A percentile compares a stretch with the other conserved stretches of the same genome.
Evolutionary conservation across 2,797 vertebrate species (phyloP).

Genomic region (Delichon dasypus): DNA sequence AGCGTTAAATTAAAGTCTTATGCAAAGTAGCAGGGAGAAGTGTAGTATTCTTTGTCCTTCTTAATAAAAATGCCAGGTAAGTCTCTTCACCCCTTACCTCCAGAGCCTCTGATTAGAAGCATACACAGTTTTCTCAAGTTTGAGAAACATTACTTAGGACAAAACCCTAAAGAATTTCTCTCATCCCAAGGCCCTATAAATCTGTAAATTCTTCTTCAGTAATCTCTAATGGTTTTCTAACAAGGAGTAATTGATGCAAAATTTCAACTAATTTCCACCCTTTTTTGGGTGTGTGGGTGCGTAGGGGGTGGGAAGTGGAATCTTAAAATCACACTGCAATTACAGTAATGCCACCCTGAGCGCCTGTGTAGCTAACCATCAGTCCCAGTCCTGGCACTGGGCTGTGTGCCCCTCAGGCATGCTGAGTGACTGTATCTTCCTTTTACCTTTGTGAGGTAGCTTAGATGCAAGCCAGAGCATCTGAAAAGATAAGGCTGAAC

Average conservation of each 20-base stretch:
- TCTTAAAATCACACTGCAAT: background rate
- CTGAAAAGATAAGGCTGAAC: background rate
- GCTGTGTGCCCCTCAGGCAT: background rate
- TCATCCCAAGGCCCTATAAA: background rate
- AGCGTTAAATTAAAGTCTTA: conserved; percentile 47
- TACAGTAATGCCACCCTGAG: background rate
- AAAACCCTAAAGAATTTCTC: background rate
- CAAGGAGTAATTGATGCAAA: background rate
- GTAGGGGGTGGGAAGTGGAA: background rate
- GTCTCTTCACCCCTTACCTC: background rate
- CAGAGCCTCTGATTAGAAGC: background rate
- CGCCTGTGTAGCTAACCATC: background rate
- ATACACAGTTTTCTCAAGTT: background rate
- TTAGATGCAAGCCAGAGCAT: background rate
- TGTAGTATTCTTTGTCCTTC: conserved; percentile 8
- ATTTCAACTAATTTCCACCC: background rate
- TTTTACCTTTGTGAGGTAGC: background rate
- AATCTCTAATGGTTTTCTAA: background rate
- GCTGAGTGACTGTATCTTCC: background rate
- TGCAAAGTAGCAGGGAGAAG: conserved; percentile 10
- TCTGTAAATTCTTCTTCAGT: background rate
- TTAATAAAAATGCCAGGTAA: conserved; percentile 27
- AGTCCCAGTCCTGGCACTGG: background rate
- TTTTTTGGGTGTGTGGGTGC: background rate
- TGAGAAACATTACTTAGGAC: background rate